Base-by-base conservation (phyloP, 2,113 vertebrate genomes). In the Hoplias malabaricus region DNA sequence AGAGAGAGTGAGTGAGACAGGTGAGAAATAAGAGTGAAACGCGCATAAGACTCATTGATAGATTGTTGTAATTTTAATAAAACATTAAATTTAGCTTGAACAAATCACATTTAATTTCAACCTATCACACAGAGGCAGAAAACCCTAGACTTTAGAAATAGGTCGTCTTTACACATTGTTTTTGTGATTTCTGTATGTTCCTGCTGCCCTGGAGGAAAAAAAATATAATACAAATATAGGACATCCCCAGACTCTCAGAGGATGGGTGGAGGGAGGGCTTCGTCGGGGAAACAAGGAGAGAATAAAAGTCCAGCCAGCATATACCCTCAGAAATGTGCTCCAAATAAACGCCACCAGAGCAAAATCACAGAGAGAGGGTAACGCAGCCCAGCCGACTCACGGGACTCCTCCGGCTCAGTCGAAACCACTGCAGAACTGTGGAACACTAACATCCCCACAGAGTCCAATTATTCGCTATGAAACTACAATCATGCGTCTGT, bases 401-500 rank as follows among this genome's bases (percentile, higher is more conserved):
- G 14, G 63, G 50, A 69, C 48, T 63, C 46, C 42, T 74, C 25
- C 43, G 36, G 71, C 34, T 42, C 23, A 62, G 16, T 33, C 14
- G 31, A 68, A 42, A 21, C 57, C 10, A 68, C 57, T 68, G 73
- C 16, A 29, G 34, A 34, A 21, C n/a, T 10, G 31, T 61, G 54
- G 71, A 56, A 48, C 33, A 67, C 56, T 21, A 14, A 63, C 27
- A 14, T 63, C 72, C n/a, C 56, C 13, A 19, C 70, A 23, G 70
- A 68, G 73, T 65, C 59, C 61, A 66, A 80, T 77, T 68, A 77
- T 53, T 48, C 48, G 23, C 57, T 66, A 50, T 9, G 40, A 53
- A 70, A 42, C 68, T 29, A 57, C 68, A 54, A 72, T 72, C 19
- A 11, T 59, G 59, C 46, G 73, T 31, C 10, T 57, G 12, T 16